Percentiles rank a stretch among this genome's conserved stretches.
phyloP scores from a whole-genome alignment of 2,797 vertebrate genomes.

The Phyllotis vaccarum region DNA sequence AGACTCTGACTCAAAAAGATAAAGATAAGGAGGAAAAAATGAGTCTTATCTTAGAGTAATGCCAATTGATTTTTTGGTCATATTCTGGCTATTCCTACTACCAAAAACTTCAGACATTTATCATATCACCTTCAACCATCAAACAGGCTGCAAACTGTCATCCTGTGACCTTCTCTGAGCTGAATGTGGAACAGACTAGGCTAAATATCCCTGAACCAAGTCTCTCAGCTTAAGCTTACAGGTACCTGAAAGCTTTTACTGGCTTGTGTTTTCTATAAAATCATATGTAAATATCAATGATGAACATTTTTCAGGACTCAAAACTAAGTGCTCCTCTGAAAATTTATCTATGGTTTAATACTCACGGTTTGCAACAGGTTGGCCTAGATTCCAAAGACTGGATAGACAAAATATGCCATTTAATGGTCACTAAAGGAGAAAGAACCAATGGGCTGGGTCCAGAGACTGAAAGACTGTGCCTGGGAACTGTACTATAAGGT shows the following conservation, averaged over 20 bases:
- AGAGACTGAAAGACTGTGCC: neutral
- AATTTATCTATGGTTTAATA: neutral
- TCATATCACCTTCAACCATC: neutral
- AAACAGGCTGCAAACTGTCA: neutral
- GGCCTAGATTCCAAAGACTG: neutral
- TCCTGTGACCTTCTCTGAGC: neutral
- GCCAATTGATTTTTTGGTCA: neutral
- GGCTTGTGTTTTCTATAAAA: neutral
- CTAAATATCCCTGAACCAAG: neutral
- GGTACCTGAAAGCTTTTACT: neutral
- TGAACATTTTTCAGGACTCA: neutral
- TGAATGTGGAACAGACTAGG: neutral
- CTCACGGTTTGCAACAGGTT: neutral
- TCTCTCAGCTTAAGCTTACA: neutral
- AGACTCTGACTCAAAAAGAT: neutral
- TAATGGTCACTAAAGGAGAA: neutral
- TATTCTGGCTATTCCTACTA: conserved; percentile 8
- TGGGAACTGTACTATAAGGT: neutral
- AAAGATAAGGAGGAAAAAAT: neutral
- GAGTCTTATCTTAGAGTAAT: conserved; percentile 19
- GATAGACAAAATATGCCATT: neutral
- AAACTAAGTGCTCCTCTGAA: neutral
- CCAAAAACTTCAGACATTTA: neutral
- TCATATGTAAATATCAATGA: neutral
- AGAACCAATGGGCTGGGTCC: neutral